These are phyloP conservation scores for Uromys caudimaculatus DNA, from an alignment of 2,797 vertebrate species.

Conservation along the genomic window DNA sequence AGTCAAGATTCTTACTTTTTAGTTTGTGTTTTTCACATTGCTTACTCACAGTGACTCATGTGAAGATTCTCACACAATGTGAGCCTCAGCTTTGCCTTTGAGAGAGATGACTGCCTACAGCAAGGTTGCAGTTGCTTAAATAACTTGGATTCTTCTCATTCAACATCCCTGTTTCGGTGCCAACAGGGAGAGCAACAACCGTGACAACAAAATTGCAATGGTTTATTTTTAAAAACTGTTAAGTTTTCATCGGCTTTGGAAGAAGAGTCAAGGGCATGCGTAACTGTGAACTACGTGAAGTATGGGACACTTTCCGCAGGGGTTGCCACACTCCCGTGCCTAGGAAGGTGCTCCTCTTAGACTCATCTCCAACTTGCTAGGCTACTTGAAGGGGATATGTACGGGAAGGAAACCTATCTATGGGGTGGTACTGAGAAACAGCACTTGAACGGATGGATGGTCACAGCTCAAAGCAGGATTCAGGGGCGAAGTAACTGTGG, in stretches of 20 bases:
- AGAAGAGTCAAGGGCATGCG: neutral
- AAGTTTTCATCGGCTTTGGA: neutral
- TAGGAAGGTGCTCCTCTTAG: neutral
- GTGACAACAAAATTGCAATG: neutral
- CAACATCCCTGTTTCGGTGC: neutral
- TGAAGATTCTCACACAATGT: neutral
- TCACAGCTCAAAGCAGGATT: neutral
- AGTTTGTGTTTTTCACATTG: neutral
- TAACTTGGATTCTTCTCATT: neutral
- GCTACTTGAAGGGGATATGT: neutral
- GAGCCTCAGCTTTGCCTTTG: neutral
- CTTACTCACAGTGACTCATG: neutral
- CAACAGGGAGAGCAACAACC: neutral
- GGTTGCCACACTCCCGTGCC: neutral
- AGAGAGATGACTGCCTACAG: neutral
- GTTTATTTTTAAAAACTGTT: neutral
- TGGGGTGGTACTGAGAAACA: neutral
- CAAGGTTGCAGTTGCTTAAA: neutral
- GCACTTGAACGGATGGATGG: neutral
- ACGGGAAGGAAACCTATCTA: rapidly evolving
- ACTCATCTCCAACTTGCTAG: neutral
- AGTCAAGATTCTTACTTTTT: neutral
- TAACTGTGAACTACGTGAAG: neutral
- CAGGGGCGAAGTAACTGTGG: neutral
- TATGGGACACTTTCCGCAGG: neutral